phyloP scores from a whole-genome alignment of 2,113 vertebrate species.

The Aldabrachelys gigantea region DNA sequence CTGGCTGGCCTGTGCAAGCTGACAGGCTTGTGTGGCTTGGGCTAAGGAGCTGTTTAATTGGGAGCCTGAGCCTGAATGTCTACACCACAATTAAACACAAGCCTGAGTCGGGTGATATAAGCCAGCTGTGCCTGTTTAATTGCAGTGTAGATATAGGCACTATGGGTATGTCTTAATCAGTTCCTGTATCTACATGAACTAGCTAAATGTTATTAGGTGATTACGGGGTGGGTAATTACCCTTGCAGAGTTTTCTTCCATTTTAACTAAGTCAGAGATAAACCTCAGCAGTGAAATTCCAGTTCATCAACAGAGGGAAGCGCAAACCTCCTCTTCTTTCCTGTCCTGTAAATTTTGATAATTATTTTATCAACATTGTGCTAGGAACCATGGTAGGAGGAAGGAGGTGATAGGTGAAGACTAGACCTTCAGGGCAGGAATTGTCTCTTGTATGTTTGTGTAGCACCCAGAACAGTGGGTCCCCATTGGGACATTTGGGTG shows the following conservation, averaged over 20 bases:
- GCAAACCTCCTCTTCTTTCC: neutral
- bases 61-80: neutral
- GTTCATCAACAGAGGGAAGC: neutral
- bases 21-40: neutral
- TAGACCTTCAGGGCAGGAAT: neutral
- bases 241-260: neutral
- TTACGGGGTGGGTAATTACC: neutral
- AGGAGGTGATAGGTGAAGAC: neutral
- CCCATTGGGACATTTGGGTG: neutral
- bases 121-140: neutral
- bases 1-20: neutral
- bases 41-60: neutral
- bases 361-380: neutral
- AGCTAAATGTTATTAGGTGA: neutral
- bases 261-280: neutral
- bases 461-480: neutral
- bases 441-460: neutral
- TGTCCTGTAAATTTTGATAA: neutral
- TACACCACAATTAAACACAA: neutral
- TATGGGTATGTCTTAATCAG: neutral
- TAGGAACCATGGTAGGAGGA: neutral
- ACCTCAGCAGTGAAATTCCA: neutral
- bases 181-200: neutral
- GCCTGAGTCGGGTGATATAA: too few species aligned
- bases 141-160: neutral